A percentile compares a stretch with the other conserved stretches of the same genome.
Evolutionary conservation across 1,140 invertebrate genomes (phyloP).

Genomic region (Ylistrum balloti): DNA sequence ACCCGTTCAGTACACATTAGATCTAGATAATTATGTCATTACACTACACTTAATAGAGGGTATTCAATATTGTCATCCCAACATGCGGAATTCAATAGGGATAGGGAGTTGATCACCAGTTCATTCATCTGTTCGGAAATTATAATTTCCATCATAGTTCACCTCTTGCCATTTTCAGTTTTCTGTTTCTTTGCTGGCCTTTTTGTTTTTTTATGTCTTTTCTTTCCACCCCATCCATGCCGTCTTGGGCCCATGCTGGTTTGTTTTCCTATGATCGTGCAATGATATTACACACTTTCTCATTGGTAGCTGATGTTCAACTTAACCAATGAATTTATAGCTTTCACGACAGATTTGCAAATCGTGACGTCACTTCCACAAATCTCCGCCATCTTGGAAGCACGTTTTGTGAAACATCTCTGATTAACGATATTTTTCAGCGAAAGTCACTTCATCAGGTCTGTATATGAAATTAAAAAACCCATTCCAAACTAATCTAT

Average conservation of each 20-base stretch:
- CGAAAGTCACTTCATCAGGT: not conserved
- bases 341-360: not conserved
- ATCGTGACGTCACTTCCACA: slow-evolving; percentile 23
- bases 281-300: not conserved
- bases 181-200: slow-evolving; percentile 6
- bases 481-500: not conserved
- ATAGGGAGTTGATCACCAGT: too few species aligned
- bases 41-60: too few species aligned
- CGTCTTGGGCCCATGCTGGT: slow-evolving; percentile 24
- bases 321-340: not conserved
- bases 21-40: too few species aligned
- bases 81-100: too few species aligned
- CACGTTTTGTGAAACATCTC: not conserved
- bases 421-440: not conserved
- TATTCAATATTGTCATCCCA: too few species aligned
- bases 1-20: too few species aligned
- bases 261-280: not conserved
- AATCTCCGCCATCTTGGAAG: slow-evolving; percentile 12
- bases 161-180: not conserved
- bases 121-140: too few species aligned
- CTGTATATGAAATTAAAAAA: not conserved
- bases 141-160: not conserved
- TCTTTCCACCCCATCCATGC: not conserved
- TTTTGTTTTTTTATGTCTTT: not conserved
- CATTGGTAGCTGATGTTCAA: not conserved